Evolutionary conservation across 2,888 invertebrate genomes (phyloP).

Genomic region (Lingula anatina): DNA sequence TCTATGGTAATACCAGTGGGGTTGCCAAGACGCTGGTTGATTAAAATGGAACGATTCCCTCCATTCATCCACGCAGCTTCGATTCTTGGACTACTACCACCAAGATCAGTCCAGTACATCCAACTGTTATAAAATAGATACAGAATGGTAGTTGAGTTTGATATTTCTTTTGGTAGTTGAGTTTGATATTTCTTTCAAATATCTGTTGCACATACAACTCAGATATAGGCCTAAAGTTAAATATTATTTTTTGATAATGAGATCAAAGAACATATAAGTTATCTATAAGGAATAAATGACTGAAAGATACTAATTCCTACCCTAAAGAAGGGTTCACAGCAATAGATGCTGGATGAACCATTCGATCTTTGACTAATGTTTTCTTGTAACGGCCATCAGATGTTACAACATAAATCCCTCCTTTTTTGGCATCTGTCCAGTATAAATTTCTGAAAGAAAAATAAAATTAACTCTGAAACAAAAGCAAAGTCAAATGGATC

Average conservation of each 20-base stretch:
- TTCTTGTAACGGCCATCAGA: constrained; percentile 52
- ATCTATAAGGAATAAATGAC: no score
- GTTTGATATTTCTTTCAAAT: no score
- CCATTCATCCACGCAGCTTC: constrained; percentile 98
- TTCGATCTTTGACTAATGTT: constrained; percentile 75
- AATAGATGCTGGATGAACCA: constrained; percentile 82
- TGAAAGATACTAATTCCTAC: no score
- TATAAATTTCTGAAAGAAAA: constrained; percentile 70
- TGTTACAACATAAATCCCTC: constrained; percentile 37
- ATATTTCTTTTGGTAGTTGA: no score
- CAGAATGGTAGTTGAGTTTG: no score
- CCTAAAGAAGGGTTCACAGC: constrained; percentile 66
- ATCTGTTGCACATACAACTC: no score
- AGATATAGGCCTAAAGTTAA: no score
- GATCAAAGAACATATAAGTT: no score
- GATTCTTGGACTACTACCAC: constrained; percentile 78
- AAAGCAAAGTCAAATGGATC: not conserved
- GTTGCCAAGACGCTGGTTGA: constrained; percentile 65
- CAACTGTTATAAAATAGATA: constrained; percentile 57
- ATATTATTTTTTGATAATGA: no score
- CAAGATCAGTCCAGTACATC: constrained; percentile 94
- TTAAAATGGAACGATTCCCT: constrained; percentile 71
- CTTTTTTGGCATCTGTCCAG: constrained; percentile 73
- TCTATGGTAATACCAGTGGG: constrained; percentile 90
- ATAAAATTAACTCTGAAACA: not conserved